A percentile compares a stretch with the other conserved stretches of the same genome.
Conservation (phyloP, 2,888 invertebrate genomes). For the Eupithecia abbreviata region DNA sequence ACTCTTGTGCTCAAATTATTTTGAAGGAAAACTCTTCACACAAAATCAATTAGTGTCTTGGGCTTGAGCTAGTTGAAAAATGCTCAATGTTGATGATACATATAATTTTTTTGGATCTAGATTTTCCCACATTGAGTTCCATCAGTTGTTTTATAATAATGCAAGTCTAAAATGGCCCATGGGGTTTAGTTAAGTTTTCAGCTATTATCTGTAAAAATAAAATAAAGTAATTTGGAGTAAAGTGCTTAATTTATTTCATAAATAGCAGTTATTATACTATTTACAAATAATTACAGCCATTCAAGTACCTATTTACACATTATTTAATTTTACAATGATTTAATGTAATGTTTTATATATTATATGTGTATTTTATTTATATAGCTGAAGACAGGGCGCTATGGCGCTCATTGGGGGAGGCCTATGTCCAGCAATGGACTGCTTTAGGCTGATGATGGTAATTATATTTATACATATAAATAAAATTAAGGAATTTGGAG, state of each 20-base stretch:
- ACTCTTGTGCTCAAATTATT: neutral
- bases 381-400: too few species aligned
- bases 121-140: neutral
- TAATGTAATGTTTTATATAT: too few species aligned
- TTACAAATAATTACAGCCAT: slow-evolving; percentile 1
- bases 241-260: slow-evolving; percentile 29
- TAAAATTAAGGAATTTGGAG: too few species aligned
- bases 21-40: neutral
- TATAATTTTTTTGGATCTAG: neutral
- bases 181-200: slow-evolving; percentile 33
- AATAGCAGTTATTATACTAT: neutral
- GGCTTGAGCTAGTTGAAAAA: neutral
- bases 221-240: slow-evolving; percentile 33
- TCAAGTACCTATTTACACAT: neutral
- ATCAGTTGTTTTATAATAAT: slow-evolving; percentile 12
- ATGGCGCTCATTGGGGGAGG: too few species aligned
- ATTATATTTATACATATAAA: too few species aligned
- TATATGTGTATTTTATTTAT: too few species aligned
- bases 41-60: neutral
- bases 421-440: too few species aligned
- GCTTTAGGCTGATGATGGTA: too few species aligned
- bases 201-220: slow-evolving; percentile 31
- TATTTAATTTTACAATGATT: neutral
- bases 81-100: neutral
- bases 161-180: slow-evolving; percentile 16